These are phyloP conservation scores for Phthorimaea operculella DNA, from an alignment of 1,140 invertebrate genomes.

Conservation along the genomic window DNA sequence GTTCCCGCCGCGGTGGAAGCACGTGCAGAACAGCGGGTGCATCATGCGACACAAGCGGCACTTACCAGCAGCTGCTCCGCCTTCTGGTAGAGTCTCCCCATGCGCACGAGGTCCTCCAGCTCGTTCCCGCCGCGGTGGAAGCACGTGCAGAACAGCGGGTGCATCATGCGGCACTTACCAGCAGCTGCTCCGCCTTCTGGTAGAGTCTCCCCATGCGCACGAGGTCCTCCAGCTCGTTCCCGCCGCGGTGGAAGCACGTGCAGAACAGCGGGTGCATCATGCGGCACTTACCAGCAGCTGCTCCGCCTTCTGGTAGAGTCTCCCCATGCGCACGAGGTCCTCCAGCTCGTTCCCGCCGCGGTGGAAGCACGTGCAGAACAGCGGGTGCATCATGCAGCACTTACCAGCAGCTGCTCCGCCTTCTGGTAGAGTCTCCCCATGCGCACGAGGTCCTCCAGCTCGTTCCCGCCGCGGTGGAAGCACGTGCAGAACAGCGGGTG, in stretches of 20 bases:
- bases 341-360: slow-evolving; percentile 68
- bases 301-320: slow-evolving; percentile 74
- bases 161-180: slow-evolving; percentile 76
- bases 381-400: slow-evolving; percentile 75
- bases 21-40: slow-evolving; percentile 78
- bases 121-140: slow-evolving; percentile 73
- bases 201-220: slow-evolving; percentile 72
- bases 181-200: slow-evolving; percentile 73
- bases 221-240: slow-evolving; percentile 67
- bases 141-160: slow-evolving; percentile 78
- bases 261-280: slow-evolving; percentile 78
- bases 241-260: slow-evolving; percentile 75
- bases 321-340: slow-evolving; percentile 69
- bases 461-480: slow-evolving; percentile 72
- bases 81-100: slow-evolving; percentile 73
- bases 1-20: slow-evolving; percentile 72
- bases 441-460: slow-evolving; percentile 69
- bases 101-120: slow-evolving; percentile 68
- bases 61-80: too few relatives aligned
- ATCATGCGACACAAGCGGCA: slow-evolving; percentile 76
- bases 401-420: slow-evolving; percentile 71
- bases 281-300: slow-evolving; percentile 74
- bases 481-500: slow-evolving; percentile 79
- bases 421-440: slow-evolving; percentile 73
- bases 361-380: slow-evolving; percentile 81